Evolutionary conservation across 1,140 invertebrate species (phyloP).

Genomic region (Dendroctonus ponderosae): DNA sequence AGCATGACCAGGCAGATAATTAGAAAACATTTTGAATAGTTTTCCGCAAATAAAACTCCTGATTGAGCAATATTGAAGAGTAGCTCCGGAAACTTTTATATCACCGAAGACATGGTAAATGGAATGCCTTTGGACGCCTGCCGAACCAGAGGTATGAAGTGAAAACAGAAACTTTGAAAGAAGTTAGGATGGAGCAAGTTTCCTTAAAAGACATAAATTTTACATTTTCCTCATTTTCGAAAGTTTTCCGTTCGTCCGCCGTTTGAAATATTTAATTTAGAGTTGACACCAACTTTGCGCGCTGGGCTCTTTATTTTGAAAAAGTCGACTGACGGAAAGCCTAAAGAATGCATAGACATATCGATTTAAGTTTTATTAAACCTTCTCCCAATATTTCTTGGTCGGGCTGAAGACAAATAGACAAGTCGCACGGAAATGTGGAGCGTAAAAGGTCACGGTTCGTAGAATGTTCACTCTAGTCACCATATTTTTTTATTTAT

Average conservation of each 20-base stretch:
- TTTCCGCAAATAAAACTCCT: no score
- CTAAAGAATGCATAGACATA: constrained; percentile 35
- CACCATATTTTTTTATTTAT: constrained; percentile 16
- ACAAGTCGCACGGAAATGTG: constrained; percentile 20
- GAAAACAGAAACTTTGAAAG: constrained; percentile 28
- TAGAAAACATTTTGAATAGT: no score
- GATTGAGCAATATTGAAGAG: neutral
- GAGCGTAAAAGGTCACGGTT: constrained; percentile 18
- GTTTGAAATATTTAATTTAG: constrained; percentile 37
- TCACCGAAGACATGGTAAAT: constrained; percentile 20
- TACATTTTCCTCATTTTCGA: constrained; percentile 35
- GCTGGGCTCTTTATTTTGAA: constrained; percentile 28
- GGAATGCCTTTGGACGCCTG: constrained; percentile 12
- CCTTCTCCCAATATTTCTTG: constrained; percentile 27
- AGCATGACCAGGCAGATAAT: no score
- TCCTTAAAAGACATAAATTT: constrained; percentile 35
- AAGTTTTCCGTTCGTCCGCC: constrained; percentile 33
- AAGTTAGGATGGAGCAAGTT: constrained; percentile 29
- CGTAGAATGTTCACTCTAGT: constrained; percentile 14
- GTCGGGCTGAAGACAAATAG: constrained; percentile 29
- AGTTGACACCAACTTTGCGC: constrained; percentile 35
- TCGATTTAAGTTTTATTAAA: constrained; percentile 37
- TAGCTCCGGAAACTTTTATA: constrained; percentile 21
- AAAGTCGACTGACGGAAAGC: constrained; percentile 20
- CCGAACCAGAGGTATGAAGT: constrained; percentile 21